Percentiles rank a stretch among this genome's conserved stretches.
Conservation (phyloP, 1,140 invertebrate genomes). For the Eumaeus atala region DNA sequence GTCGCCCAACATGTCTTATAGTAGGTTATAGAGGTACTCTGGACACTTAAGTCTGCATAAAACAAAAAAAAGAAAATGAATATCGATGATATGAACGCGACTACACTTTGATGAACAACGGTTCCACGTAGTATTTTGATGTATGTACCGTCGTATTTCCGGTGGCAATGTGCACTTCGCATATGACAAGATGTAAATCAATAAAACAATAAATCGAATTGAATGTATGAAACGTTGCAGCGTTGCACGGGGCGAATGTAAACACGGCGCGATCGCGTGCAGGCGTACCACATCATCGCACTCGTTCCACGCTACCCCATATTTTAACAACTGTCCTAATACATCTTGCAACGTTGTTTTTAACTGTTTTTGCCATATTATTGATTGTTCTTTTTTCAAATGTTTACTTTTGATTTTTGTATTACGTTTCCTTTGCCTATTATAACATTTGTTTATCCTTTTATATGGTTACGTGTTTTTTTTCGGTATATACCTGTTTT, state of each 20-base stretch:
- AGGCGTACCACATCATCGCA: constrained; percentile 55
- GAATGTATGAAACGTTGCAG: constrained; percentile 33
- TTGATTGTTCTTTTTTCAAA: constrained; percentile 54
- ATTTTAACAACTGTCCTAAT: constrained; percentile 75
- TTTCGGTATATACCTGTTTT: background rate
- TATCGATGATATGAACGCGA: too few relatives aligned
- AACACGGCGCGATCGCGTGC: constrained; percentile 63
- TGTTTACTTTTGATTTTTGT: constrained; percentile 72
- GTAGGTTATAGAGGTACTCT: too few relatives aligned
- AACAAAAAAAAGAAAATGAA: too few relatives aligned
- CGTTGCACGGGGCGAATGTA: constrained; percentile 39
- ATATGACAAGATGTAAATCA: constrained; percentile 24
- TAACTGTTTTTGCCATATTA: constrained; percentile 69
- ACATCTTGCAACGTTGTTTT: constrained; percentile 73
- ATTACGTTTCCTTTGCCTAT: constrained; percentile 34
- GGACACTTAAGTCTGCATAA: too few relatives aligned
- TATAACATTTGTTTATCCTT: constrained; percentile 4
- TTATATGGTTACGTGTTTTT: too few relatives aligned
- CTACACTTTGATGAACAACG: too few relatives aligned
- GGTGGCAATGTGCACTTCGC: background rate
- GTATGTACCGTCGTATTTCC: too few relatives aligned
- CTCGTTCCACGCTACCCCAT: constrained; percentile 61
- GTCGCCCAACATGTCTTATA: too few relatives aligned
- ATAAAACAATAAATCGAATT: constrained; percentile 35
- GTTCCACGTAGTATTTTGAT: too few relatives aligned